Percentiles rank a stretch among this genome's conserved stretches.
phyloP scores from a whole-genome alignment of 2,888 invertebrate genomes.

The Hirtodrosophila alboralis region DNA sequence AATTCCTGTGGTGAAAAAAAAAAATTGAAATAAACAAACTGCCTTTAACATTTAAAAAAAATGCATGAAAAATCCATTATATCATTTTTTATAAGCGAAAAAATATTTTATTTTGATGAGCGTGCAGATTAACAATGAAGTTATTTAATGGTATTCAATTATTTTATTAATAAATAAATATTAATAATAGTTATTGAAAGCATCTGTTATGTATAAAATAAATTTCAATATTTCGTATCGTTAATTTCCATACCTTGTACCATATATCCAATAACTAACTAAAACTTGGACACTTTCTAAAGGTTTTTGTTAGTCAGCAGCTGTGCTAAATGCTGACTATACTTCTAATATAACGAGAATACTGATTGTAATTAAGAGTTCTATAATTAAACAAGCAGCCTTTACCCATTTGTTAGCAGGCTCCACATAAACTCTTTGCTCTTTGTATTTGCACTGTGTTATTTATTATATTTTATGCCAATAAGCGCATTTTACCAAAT shows the following conservation, averaged over 20 bases:
- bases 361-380: constrained; percentile 43
- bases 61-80: no score
- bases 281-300: background rate
- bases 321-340: constrained; percentile 29
- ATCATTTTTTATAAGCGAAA: no score
- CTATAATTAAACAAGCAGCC: constrained; percentile 9
- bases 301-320: constrained; percentile 32
- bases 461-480: constrained; percentile 66
- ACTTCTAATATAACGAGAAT: constrained; percentile 4
- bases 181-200: no score
- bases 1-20: no score
- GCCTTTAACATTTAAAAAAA: background rate
- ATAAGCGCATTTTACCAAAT: constrained; percentile 67
- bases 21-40: background rate
- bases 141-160: no score
- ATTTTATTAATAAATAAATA: no score
- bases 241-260: background rate
- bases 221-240: no score
- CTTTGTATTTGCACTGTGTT: constrained; percentile 9
- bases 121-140: no score
- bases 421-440: background rate
- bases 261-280: background rate
- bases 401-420: constrained; percentile 1
- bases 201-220: no score
- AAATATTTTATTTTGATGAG: no score